Conservation (phyloP, 2,797 vertebrate species). For the Lindbergichthys nudifrons region DNA sequence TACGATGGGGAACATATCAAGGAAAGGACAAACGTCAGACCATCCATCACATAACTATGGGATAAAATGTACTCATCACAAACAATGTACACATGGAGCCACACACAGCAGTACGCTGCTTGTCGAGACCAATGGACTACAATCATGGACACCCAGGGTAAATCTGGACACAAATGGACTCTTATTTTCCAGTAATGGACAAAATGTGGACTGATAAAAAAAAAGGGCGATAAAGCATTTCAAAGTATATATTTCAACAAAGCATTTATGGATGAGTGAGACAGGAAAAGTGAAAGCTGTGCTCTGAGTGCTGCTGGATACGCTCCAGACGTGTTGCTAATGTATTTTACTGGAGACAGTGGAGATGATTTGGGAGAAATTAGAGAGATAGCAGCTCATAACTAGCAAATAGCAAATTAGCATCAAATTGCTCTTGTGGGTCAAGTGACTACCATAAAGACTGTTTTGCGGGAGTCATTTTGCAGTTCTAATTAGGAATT, state of each 20-base stretch:
- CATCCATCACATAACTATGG: constrained; percentile 67
- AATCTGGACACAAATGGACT: constrained; percentile 55
- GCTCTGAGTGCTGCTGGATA: constrained; percentile 41
- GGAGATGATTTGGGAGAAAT: constrained; percentile 36
- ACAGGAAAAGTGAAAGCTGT: constrained; percentile 29
- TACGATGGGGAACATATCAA: constrained; percentile 55
- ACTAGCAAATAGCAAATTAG: constrained; percentile 82
- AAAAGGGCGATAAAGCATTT: constrained; percentile 52
- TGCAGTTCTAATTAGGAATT: constrained; percentile 83
- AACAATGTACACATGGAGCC: constrained; percentile 51
- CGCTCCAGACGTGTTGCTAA: constrained; percentile 30
- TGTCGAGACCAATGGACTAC: constrained; percentile 55
- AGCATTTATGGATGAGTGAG: constrained; percentile 53
- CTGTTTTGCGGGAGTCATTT: constrained; percentile 78
- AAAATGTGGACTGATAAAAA: constrained; percentile 35
- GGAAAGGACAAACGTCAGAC: constrained; percentile 60
- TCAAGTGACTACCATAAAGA: constrained; percentile 74
- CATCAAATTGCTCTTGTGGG: constrained; percentile 81
- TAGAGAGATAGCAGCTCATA: constrained; percentile 66
- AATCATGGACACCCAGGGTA: constrained; percentile 63
- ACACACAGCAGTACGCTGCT: constrained; percentile 45
- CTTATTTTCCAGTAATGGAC: constrained; percentile 52
- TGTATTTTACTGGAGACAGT: constrained; percentile 40
- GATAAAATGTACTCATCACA: constrained; percentile 61
- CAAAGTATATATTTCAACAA: constrained; percentile 70